Conservation (phyloP, 1,140 invertebrate genomes). For the Drosophila busckii region DNA sequence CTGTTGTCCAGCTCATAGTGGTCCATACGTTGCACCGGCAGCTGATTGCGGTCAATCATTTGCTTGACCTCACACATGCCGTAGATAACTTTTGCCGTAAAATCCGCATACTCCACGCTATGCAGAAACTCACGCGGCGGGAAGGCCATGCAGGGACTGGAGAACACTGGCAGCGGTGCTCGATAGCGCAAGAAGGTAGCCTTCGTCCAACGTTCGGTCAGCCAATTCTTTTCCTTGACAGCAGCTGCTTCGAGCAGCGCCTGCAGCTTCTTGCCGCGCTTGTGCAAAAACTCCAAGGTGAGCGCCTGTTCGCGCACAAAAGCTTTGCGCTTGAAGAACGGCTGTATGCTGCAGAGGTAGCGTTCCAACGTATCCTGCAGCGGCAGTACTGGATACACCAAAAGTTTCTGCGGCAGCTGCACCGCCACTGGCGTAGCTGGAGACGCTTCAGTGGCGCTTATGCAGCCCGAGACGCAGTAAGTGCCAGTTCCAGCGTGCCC, state of each 20-base stretch:
- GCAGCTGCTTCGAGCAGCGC: slow-evolving; percentile 82
- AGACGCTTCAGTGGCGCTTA: too few relatives aligned
- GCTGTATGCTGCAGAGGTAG: slow-evolving; percentile 38
- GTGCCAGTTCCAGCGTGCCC: too few relatives aligned
- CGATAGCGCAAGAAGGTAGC: slow-evolving; percentile 87
- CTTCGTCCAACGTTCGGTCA: slow-evolving; percentile 88
- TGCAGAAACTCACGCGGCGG: slow-evolving; percentile 83
- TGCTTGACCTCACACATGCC: slow-evolving; percentile 85
- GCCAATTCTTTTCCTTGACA: slow-evolving; percentile 84
- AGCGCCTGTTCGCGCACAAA: slow-evolving; percentile 70
- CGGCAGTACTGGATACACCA: slow-evolving; percentile 31
- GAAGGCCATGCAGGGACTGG: slow-evolving; percentile 88
- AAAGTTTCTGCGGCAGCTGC: not conserved
- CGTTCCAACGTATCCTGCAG: slow-evolving; percentile 21
- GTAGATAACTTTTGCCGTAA: slow-evolving; percentile 85
- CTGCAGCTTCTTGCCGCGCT: slow-evolving; percentile 86
- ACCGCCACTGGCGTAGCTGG: too few relatives aligned
- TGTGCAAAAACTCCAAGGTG: slow-evolving; percentile 83
- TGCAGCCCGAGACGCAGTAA: too few relatives aligned
- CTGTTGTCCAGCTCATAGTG: slow-evolving; percentile 90
- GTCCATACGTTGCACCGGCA: slow-evolving; percentile 87
- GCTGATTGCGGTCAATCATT: slow-evolving; percentile 84
- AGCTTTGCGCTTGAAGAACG: slow-evolving; percentile 1
- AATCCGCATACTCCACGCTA: slow-evolving; percentile 83
- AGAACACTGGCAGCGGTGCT: slow-evolving; percentile 86